A percentile compares a stretch with the other conserved stretches of the same genome.
Conservation (phyloP, 35 echinoderm and acorn worm genomes). For the Diadema setosum region DNA sequence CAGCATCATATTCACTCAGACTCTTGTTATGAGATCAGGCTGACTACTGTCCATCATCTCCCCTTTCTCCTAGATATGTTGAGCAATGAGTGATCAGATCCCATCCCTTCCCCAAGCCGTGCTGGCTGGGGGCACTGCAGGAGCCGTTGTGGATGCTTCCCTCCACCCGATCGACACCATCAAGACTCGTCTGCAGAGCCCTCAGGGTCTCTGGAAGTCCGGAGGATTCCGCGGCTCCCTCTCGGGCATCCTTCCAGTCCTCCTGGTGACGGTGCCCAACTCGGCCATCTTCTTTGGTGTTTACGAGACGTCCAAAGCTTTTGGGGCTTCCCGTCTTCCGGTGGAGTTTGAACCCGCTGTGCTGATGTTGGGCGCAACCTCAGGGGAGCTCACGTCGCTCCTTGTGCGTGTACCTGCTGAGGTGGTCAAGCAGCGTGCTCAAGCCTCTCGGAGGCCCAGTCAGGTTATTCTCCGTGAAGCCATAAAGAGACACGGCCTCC, state of each 20-base stretch:
- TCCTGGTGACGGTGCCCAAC: slow-evolving; percentile 67
- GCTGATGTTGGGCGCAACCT: slow-evolving; percentile 61
- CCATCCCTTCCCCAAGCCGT: slow-evolving; percentile 50
- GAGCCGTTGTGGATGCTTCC: slow-evolving; percentile 58
- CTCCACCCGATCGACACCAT: slow-evolving; percentile 91
- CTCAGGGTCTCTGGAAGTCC: slow-evolving; percentile 59
- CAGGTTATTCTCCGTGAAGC: slow-evolving; percentile 22
- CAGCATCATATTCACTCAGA: too few species aligned
- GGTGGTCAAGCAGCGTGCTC: slow-evolving; percentile 90
- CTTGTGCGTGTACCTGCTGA: slow-evolving; percentile 83
- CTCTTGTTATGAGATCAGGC: too few species aligned
- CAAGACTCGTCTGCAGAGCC: slow-evolving; percentile 91
- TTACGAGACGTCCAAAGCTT: slow-evolving; percentile 62
- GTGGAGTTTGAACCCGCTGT: slow-evolving; percentile 21
- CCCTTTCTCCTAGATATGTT: background rate
- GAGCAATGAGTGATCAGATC: slow-evolving; percentile 32
- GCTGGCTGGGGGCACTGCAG: slow-evolving; percentile 71
- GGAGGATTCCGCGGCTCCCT: slow-evolving; percentile 87
- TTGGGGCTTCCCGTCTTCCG: background rate
- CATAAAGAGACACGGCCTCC: slow-evolving; percentile 50
- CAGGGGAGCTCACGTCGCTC: slow-evolving; percentile 69
- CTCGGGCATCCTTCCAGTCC: slow-evolving; percentile 56
- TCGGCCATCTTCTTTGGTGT: slow-evolving; percentile 84
- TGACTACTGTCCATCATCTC: too few species aligned
- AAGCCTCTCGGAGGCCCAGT: slow-evolving; percentile 52